Evolutionary conservation across 1,140 invertebrate genomes (phyloP).

Genomic region (Nasonia longicornis): DNA sequence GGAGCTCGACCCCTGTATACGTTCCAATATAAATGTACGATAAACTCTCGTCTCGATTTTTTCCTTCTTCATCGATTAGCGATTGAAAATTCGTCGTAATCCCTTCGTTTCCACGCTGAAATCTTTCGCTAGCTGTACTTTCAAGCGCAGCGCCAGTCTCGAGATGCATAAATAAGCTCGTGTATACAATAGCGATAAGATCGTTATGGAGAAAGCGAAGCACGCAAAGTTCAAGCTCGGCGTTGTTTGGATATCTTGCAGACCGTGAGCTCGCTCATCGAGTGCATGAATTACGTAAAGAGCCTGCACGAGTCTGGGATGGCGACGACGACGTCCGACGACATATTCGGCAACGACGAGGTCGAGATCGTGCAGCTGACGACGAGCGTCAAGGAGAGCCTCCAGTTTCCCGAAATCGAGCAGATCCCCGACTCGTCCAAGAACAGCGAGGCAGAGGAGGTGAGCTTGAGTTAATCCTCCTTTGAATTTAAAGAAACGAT

Average conservation of each 20-base stretch:
- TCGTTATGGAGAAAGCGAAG: background rate
- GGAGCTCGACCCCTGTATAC: background rate
- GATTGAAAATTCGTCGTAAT: too few relatives aligned
- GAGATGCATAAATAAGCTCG: background rate
- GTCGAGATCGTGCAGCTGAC: constrained; percentile 64
- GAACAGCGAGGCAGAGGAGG: constrained; percentile 60
- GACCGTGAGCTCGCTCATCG: constrained; percentile 62
- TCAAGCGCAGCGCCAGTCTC: too few relatives aligned
- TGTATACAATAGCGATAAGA: background rate
- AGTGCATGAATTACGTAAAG: constrained; percentile 66
- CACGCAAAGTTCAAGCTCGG: background rate
- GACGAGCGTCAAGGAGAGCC: constrained; percentile 62
- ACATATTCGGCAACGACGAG: constrained; percentile 49
- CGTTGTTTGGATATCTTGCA: constrained; percentile 46
- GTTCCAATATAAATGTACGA: too few relatives aligned
- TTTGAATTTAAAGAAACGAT: background rate
- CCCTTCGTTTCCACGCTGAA: too few relatives aligned
- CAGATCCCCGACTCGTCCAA: constrained; percentile 62
- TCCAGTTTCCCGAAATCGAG: constrained; percentile 66
- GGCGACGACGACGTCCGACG: constrained; percentile 44
- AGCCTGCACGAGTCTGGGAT: constrained; percentile 53
- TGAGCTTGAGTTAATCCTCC: constrained; percentile 24
- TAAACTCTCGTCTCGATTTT: too few relatives aligned
- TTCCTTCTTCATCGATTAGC: too few relatives aligned
- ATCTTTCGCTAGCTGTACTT: too few relatives aligned